Conservation (phyloP, 37 sponge, comb jelly and placozoan species). For the Halisarca cf. caerulea region DNA sequence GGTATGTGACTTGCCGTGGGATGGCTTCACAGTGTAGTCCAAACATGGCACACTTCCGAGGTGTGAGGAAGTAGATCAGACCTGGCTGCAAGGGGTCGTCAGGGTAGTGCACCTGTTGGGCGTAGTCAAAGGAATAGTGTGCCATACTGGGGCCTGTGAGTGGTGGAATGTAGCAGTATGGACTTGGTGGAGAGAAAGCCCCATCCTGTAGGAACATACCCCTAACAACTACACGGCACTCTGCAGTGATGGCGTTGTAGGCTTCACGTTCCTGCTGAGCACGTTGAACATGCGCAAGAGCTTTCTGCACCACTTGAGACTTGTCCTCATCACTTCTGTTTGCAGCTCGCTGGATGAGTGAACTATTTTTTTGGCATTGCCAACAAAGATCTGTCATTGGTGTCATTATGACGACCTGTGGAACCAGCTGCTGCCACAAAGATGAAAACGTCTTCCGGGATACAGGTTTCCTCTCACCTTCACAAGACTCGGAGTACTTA, state of each 20-base stretch:
- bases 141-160: background rate
- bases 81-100: slow-evolving; percentile 31
- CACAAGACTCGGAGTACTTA: slow-evolving; percentile 12
- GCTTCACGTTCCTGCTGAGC: slow-evolving; percentile 35
- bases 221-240: too few relatives aligned
- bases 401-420: slow-evolving; percentile 31
- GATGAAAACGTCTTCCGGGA: slow-evolving; percentile 20
- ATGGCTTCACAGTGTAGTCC: slow-evolving; percentile 31
- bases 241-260: slow-evolving; percentile 1
- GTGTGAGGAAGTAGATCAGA: slow-evolving; percentile 6
- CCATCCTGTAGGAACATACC: too few relatives aligned
- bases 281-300: slow-evolving; percentile 7
- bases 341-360: slow-evolving; percentile 7
- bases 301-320: background rate
- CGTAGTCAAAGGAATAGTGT: slow-evolving; percentile 42
- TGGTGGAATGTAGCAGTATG: too few relatives aligned
- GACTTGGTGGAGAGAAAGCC: background rate
- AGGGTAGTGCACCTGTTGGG: slow-evolving; percentile 16
- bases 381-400: slow-evolving; percentile 23
- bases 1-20: slow-evolving; percentile 22
- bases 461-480: background rate
- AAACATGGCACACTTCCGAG: slow-evolving; percentile 12
- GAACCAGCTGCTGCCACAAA: slow-evolving; percentile 28
- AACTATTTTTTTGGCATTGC: slow-evolving; percentile 15
- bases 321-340: slow-evolving; percentile 39